These are phyloP conservation scores for Manacus vitellinus DNA, from an alignment of 2,113 vertebrate species.

Conservation along the genomic window DNA sequence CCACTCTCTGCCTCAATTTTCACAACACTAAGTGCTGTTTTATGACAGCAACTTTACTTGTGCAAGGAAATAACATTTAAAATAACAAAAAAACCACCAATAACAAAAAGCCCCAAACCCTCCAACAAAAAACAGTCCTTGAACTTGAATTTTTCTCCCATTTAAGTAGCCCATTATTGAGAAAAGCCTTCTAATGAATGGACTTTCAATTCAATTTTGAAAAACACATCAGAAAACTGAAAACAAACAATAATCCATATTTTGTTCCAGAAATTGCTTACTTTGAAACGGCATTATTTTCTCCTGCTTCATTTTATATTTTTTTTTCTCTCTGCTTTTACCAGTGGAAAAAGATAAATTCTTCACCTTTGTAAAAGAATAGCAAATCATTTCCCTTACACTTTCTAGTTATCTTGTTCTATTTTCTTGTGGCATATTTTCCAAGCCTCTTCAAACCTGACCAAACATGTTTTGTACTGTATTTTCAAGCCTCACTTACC, in stretches of 20 bases:
- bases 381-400: neutral
- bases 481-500: neutral
- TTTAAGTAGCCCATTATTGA: neutral
- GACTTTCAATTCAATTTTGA: neutral
- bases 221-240: neutral
- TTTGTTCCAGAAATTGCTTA: constrained; percentile 25
- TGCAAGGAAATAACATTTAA: neutral
- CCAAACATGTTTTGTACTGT: neutral
- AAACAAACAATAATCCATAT: neutral
- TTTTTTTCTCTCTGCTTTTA: neutral
- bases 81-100: neutral
- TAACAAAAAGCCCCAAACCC: neutral
- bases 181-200: neutral
- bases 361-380: neutral
- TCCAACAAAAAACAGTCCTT: neutral
- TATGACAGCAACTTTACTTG: neutral
- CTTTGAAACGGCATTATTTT: neutral
- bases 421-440: neutral
- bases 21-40: neutral
- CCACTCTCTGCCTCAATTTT: neutral
- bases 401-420: neutral
- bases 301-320: neutral
- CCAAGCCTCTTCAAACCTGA: neutral
- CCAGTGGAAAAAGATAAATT: neutral
- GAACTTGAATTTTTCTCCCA: neutral